phyloP scores from a whole-genome alignment of 1,140 invertebrate genomes.

The Galendromus occidentalis region DNA sequence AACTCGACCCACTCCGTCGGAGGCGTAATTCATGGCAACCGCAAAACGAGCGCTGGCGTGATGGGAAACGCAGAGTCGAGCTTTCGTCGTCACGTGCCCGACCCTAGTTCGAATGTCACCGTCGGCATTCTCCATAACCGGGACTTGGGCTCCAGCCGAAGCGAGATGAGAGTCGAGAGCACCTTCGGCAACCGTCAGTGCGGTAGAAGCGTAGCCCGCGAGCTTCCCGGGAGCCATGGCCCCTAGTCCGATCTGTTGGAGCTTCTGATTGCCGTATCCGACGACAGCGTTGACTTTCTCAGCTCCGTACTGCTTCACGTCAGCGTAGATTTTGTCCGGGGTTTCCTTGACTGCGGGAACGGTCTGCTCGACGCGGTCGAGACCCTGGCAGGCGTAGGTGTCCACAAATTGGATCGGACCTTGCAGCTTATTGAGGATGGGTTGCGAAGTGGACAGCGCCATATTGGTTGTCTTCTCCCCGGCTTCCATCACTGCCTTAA shows the following conservation, averaged over 20 bases:
- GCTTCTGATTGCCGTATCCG: neutral
- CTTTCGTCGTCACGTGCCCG: neutral
- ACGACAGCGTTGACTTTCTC: constrained; percentile 15
- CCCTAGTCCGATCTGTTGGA: neutral
- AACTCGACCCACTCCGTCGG: neutral
- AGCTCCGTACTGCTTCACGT: constrained; percentile 13
- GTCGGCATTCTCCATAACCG: neutral
- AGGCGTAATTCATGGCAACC: neutral
- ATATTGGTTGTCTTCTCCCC: neutral
- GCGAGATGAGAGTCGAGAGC: neutral
- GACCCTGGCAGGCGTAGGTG: constrained; percentile 14
- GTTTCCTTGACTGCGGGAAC: constrained; percentile 14
- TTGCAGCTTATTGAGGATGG: neutral
- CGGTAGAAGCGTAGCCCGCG: neutral
- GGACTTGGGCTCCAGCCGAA: neutral
- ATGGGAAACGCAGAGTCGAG: neutral
- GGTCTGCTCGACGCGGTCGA: constrained; percentile 13
- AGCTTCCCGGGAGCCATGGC: neutral
- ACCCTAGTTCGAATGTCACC: neutral
- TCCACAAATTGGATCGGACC: constrained; percentile 12
- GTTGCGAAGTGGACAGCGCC: neutral
- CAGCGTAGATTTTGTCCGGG: constrained; percentile 13
- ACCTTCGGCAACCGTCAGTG: neutral
- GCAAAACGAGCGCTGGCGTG: neutral
- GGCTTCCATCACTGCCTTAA: neutral